Evolutionary conservation across 2,113 vertebrate species (phyloP).

Genomic region (Gadus macrocephalus): DNA sequence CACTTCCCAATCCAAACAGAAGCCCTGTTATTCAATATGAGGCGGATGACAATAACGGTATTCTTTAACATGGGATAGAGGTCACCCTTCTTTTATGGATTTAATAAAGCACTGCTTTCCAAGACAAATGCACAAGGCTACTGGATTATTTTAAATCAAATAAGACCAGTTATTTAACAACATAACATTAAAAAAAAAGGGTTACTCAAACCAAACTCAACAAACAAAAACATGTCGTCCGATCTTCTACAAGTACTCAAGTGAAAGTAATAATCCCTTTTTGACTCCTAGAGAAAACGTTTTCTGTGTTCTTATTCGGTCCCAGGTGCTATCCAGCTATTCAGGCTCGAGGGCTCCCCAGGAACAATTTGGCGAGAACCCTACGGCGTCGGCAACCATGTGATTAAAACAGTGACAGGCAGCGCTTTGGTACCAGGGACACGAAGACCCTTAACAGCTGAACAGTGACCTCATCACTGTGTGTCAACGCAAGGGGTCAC

Average conservation of each 20-base stretch:
- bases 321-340: too few species aligned
- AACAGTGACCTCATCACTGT: constrained; percentile 55
- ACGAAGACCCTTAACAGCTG: constrained; percentile 49
- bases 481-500: constrained; percentile 34
- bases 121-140: too few species aligned
- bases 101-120: too few species aligned
- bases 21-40: constrained; percentile 39
- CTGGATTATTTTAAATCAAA: too few species aligned
- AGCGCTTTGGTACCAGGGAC: constrained; percentile 22
- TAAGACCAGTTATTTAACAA: too few species aligned
- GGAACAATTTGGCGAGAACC: background rate
- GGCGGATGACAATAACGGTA: constrained; percentile 24
- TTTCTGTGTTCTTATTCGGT: too few species aligned
- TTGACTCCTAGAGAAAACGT: too few species aligned
- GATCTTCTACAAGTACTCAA: too few species aligned
- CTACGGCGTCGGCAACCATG: background rate
- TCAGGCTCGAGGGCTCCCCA: background rate
- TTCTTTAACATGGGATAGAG: constrained; percentile 6
- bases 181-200: too few species aligned
- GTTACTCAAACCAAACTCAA: too few species aligned
- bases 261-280: too few species aligned
- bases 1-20: constrained; percentile 53
- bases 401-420: constrained; percentile 24
- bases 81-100: constrained; percentile 12
- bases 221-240: too few species aligned